phyloP scores from a whole-genome alignment of 2,113 vertebrate species.

The Oxyura jamaicensis region DNA sequence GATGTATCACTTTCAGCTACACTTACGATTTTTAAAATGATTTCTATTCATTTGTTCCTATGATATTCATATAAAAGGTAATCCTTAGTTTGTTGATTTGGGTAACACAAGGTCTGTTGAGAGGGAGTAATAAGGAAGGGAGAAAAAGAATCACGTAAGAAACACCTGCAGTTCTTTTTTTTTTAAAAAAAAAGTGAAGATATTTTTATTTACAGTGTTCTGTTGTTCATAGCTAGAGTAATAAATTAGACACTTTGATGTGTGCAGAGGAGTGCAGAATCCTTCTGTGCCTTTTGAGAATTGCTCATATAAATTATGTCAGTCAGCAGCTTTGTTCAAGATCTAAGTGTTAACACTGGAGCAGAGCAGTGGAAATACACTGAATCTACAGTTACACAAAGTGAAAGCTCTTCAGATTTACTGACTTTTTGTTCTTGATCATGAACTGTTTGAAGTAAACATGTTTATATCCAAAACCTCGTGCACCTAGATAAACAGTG shows the following conservation, averaged over 20 bases:
- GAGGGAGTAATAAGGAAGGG: not conserved
- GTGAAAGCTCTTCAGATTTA: conserved; percentile 64
- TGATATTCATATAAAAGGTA: not conserved
- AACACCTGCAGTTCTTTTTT: not conserved
- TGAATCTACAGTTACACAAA: conserved; percentile 51
- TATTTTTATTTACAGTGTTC: conserved; percentile 61
- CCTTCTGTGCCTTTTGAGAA: conserved; percentile 54
- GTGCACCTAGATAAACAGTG: conserved; percentile 64
- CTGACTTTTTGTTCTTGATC: conserved; percentile 68
- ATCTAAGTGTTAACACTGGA: conserved; percentile 32
- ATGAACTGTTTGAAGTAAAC: conserved; percentile 65
- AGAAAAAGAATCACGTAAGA: conserved; percentile 13
- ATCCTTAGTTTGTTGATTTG: not conserved
- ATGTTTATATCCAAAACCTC: conserved; percentile 60
- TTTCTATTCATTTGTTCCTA: not conserved
- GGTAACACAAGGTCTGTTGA: not conserved
- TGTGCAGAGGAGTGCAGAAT: conserved; percentile 55
- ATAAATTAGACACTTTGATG: conserved; percentile 70
- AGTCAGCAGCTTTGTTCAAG: conserved; percentile 22
- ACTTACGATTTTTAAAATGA: not conserved
- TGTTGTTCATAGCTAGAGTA: conserved; percentile 58
- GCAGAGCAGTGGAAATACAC: conserved; percentile 16
- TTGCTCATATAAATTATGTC: conserved; percentile 46
- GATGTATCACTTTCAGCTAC: not conserved
- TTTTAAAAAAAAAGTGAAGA: not conserved